Percentiles rank a stretch among this genome's conserved stretches.
These are phyloP conservation scores for Seriola aureovittata DNA, from an alignment of 2,113 vertebrate genomes.

Conservation along the genomic window DNA sequence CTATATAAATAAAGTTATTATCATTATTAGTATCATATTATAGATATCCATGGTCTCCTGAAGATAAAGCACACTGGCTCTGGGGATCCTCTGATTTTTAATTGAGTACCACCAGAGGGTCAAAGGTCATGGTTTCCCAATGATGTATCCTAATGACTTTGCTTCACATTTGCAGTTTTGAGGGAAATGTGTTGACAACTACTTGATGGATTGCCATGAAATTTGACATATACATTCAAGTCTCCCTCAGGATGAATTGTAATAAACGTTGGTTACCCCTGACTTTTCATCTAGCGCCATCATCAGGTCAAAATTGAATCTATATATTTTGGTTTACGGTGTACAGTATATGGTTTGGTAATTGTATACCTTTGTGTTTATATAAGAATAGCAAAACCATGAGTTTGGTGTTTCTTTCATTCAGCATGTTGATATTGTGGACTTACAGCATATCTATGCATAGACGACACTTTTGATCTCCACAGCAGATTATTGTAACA, in stretches of 20 bases:
- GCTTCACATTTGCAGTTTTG: too few relatives aligned
- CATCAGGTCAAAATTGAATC: neutral
- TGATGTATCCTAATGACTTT: neutral
- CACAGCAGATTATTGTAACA: constrained; percentile 1
- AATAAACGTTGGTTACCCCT: neutral
- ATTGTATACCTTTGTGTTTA: neutral
- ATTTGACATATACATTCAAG: neutral
- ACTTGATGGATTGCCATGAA: neutral
- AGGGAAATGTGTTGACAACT: neutral
- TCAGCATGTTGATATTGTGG: neutral
- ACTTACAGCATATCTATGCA: neutral
- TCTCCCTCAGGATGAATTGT: neutral
- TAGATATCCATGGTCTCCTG: neutral
- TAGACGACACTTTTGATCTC: neutral
- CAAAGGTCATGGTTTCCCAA: neutral
- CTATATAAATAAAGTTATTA: too few relatives aligned
- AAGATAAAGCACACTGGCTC: too few relatives aligned
- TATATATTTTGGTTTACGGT: neutral
- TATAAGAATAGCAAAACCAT: neutral
- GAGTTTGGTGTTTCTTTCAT: neutral
- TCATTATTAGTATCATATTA: too few relatives aligned
- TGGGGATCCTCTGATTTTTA: neutral
- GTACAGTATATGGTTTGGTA: neutral
- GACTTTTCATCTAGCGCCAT: neutral
- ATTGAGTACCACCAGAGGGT: neutral